These are phyloP conservation scores for Lontra canadensis DNA, from an alignment of 2,113 vertebrate species.

Conservation along the genomic window DNA sequence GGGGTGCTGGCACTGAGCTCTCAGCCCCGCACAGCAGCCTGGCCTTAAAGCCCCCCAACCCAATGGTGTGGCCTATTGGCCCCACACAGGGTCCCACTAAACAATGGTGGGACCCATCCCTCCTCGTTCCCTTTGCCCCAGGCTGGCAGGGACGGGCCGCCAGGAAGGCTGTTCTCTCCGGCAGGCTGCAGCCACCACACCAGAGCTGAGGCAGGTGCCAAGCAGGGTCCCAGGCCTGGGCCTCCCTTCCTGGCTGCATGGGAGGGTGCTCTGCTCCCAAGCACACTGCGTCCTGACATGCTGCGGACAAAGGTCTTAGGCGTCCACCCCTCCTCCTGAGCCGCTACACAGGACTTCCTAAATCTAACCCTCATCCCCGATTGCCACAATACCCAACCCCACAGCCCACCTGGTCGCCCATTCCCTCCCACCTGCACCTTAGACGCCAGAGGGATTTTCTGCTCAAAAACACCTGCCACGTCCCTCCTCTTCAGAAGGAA, in stretches of 20 bases:
- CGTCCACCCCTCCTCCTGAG: fast-evolving
- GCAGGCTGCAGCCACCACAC: not conserved
- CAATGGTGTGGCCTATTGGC: not conserved
- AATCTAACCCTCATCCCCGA: too few species aligned
- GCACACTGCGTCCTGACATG: fast-evolving
- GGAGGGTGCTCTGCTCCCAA: not conserved
- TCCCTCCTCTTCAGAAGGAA: not conserved
- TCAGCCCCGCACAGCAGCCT: not conserved
- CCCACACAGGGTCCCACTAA: not conserved
- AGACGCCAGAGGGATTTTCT: too few species aligned
- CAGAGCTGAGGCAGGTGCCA: not conserved
- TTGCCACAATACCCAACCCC: fast-evolving
- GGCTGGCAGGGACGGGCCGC: not conserved
- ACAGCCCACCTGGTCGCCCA: not conserved
- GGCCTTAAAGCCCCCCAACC: not conserved
- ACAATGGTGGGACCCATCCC: not conserved
- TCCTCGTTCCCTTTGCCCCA: not conserved
- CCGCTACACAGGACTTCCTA: not conserved
- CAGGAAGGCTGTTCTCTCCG: not conserved
- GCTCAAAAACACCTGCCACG: not conserved
- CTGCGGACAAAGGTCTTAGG: not conserved
- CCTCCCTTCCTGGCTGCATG: not conserved
- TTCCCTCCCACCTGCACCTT: not conserved
- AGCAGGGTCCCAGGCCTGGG: fast-evolving
- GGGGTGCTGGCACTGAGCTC: not conserved